A percentile compares a stretch with the other conserved stretches of the same genome.
phyloP scores from a whole-genome alignment of 2,113 vertebrate genomes.

The Naja naja region DNA sequence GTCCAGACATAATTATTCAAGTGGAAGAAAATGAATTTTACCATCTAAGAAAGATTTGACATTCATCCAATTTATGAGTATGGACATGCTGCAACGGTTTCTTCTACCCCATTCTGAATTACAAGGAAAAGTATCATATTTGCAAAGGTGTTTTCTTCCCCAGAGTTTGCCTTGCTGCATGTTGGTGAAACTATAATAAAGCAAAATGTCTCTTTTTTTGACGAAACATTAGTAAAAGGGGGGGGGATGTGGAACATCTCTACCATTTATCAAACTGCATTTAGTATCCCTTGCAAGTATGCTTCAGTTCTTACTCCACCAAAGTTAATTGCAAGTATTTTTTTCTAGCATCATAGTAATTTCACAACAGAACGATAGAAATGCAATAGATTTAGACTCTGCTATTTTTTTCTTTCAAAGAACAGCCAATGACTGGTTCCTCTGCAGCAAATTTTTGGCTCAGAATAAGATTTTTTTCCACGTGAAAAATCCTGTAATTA shows the following conservation, averaged over 20 bases:
- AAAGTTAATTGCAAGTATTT: slow-evolving; percentile 49
- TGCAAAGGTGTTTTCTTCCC: slow-evolving; percentile 40
- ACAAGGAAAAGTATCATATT: slow-evolving; percentile 50
- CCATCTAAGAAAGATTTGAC: slow-evolving; percentile 29
- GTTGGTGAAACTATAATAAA: slow-evolving; percentile 60
- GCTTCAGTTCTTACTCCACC: slow-evolving; percentile 41
- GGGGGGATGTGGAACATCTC: slow-evolving; percentile 40
- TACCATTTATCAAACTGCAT: slow-evolving; percentile 52
- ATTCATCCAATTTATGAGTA: slow-evolving; percentile 59
- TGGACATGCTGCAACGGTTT: slow-evolving; percentile 44
- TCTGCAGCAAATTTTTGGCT: slow-evolving; percentile 34
- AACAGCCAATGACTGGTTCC: slow-evolving; percentile 44
- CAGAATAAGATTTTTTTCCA: neutral
- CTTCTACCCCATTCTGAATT: slow-evolving; percentile 43
- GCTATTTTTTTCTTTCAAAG: slow-evolving; percentile 49
- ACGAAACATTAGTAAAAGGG: slow-evolving; percentile 59
- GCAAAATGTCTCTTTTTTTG: slow-evolving; percentile 59
- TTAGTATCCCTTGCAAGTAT: slow-evolving; percentile 51
- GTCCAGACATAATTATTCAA: slow-evolving; percentile 39
- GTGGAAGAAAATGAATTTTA: slow-evolving; percentile 34
- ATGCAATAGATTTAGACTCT: slow-evolving; percentile 40
- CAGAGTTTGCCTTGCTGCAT: slow-evolving; percentile 44
- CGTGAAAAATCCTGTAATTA: neutral
- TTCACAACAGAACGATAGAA: slow-evolving; percentile 32
- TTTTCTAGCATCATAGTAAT: slow-evolving; percentile 34